A percentile compares a stretch with the other conserved stretches of the same genome.
These are phyloP conservation scores for Drosophila biarmipes DNA, from an alignment of 1,140 invertebrate species.

Conservation along the genomic window DNA sequence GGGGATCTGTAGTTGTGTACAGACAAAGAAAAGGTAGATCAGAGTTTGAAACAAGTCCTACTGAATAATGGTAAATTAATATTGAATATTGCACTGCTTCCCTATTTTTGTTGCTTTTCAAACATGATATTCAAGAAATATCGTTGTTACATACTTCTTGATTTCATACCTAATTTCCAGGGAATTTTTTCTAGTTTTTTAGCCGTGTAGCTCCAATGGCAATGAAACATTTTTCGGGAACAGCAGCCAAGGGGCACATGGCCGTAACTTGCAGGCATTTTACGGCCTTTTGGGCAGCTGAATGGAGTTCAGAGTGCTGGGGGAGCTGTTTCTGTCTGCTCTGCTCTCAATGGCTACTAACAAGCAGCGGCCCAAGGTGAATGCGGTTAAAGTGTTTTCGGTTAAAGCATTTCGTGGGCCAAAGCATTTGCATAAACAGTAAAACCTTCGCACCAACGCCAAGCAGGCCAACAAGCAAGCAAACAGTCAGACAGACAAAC, in stretches of 20 bases:
- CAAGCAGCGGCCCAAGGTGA: slow-evolving; percentile 78
- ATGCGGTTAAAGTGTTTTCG: slow-evolving; percentile 80
- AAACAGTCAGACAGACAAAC: slow-evolving; percentile 3
- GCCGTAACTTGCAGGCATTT: slow-evolving; percentile 80
- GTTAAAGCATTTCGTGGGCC: slow-evolving; percentile 69
- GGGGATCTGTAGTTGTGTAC: background rate
- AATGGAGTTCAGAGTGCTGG: slow-evolving; percentile 12
- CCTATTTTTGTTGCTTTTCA: too few relatives aligned
- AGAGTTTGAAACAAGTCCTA: too few relatives aligned
- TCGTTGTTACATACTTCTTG: too few relatives aligned
- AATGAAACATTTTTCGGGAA: slow-evolving; percentile 80
- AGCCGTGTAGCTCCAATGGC: slow-evolving; percentile 34
- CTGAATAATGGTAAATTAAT: too few relatives aligned
- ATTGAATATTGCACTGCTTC: too few relatives aligned
- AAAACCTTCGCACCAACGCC: slow-evolving; percentile 49
- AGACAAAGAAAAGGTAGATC: too few relatives aligned
- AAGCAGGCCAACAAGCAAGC: slow-evolving; percentile 24
- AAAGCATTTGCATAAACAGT: slow-evolving; percentile 77
- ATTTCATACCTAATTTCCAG: too few relatives aligned
- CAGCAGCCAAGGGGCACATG: slow-evolving; percentile 59
- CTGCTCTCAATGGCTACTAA: slow-evolving; percentile 77
- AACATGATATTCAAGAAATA: too few relatives aligned
- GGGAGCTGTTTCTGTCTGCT: slow-evolving; percentile 33
- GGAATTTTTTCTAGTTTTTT: too few relatives aligned
- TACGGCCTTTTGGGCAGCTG: slow-evolving; percentile 72